A percentile compares a stretch with the other conserved stretches of the same genome.
Evolutionary conservation across 2,797 vertebrate species (phyloP).

Genomic region (Pipistrellus nathusii): DNA sequence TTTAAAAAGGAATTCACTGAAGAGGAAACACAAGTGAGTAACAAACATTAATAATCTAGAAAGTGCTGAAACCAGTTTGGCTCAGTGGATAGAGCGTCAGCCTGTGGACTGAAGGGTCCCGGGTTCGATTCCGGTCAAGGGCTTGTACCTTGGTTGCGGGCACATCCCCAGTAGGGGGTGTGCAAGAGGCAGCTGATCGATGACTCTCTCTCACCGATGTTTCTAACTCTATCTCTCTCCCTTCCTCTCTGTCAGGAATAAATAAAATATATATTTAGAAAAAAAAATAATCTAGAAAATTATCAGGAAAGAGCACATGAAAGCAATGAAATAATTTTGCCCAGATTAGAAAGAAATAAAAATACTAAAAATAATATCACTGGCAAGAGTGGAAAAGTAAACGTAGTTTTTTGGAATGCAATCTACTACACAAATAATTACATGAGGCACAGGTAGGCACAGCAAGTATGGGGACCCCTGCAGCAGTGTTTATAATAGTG

Average conservation of each 20-base stretch:
- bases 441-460: background rate
- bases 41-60: background rate
- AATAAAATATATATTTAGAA: no score
- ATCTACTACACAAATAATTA: background rate
- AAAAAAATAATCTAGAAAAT: background rate
- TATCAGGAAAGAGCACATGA: background rate
- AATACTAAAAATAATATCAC: background rate
- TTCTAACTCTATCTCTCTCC: no score
- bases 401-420: background rate
- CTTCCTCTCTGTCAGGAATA: no score
- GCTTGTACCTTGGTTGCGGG: no score
- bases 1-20: background rate
- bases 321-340: background rate
- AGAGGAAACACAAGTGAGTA: background rate
- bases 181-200: no score
- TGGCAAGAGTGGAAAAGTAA: background rate
- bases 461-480: no score
- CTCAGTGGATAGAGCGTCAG: no score
- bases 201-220: no score
- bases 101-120: no score
- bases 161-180: no score
- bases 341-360: constrained; percentile 7
- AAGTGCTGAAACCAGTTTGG: background rate
- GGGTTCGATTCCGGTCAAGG: no score
- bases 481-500: background rate